Base-by-base conservation (phyloP, 2,888 invertebrate species). In the Hyalella azteca region DNA sequence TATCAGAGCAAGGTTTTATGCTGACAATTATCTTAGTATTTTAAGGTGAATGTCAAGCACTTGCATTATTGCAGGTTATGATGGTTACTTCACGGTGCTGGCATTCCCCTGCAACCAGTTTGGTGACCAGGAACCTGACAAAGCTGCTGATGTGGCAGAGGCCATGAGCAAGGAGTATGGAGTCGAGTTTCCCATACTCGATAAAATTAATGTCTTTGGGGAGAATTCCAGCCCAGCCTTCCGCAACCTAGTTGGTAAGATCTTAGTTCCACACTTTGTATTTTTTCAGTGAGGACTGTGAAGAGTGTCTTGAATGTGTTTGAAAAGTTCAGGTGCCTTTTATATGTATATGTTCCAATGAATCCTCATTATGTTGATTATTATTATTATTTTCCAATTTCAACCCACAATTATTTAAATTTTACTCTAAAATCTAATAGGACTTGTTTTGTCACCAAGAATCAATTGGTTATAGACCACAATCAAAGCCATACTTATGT, bases 101-200 rank as follows among this genome's bases (percentile, higher is more conserved):
- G 89, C 88, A 0, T 90, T 90, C 85, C 89, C 89, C 2, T 89
- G 89, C 85, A 90, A 90, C 85, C 90, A 90, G 86, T 90, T 90
- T 87, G 90, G 90, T 4, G 86, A 86, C 26, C 90, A 90, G 85
- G 90, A 90, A 86, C 90, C 90, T 19, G 87, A 87, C 85, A 86
- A 86, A 22, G 86, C 88, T 81, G 85, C 85, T 48, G 87, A 88
- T 36, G 89, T 90, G 49, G 83, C 87, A 80, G 83, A 87, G 41
- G 88, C 88, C 86, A 87, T 87, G 2, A 84, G 85, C 48, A 85
- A 86, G 36, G 86, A 86, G 36, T 89, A 87, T 82, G 86, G 86
- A 49, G 87, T 88, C 0, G 89, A 89, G 85, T 90, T 90, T 84
- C 88, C 89, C 2, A 86, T 90, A 45, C 89, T 90, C 86, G 86